phyloP scores from a whole-genome alignment of 2,797 vertebrate genomes.

The Scarus forsteni region DNA sequence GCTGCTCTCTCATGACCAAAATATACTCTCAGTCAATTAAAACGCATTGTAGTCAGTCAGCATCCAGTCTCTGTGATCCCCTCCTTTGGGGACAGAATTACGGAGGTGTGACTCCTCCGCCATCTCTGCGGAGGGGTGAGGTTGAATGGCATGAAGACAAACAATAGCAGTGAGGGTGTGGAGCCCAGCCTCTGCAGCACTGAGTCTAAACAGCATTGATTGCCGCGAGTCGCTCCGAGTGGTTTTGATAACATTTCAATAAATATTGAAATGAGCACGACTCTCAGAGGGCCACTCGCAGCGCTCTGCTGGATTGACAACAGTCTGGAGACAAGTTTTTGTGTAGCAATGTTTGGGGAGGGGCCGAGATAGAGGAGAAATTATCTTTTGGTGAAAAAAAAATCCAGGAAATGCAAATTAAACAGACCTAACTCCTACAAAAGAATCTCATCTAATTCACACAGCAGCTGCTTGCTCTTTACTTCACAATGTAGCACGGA shows the following conservation, averaged over 20 bases:
- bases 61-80: conserved; percentile 48
- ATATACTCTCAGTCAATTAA: conserved; percentile 65
- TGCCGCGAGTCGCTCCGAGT: conserved; percentile 72
- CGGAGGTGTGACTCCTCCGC: conserved; percentile 61
- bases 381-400: conserved; percentile 17
- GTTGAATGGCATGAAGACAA: conserved; percentile 62
- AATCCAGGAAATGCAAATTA: conserved; percentile 29
- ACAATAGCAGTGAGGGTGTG: conserved; percentile 56
- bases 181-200: conserved; percentile 47
- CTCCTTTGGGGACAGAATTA: conserved; percentile 58
- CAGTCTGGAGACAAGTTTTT: conserved; percentile 47
- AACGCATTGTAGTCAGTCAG: conserved; percentile 54
- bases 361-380: conserved; percentile 36
- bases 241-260: conserved; percentile 83
- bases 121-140: conserved; percentile 51
- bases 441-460: background rate
- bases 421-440: conserved; percentile 6
- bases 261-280: conserved; percentile 81
- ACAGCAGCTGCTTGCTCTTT: background rate
- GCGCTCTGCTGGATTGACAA: conserved; percentile 59
- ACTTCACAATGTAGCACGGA: background rate
- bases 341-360: conserved; percentile 5
- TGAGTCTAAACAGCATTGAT: conserved; percentile 75
- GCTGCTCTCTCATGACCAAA: conserved; percentile 41
- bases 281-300: conserved; percentile 55